Percentiles rank a stretch among this genome's conserved stretches.
Evolutionary conservation across 2,888 invertebrate genomes (phyloP).

Genomic region (Margaritifera margaritifera): DNA sequence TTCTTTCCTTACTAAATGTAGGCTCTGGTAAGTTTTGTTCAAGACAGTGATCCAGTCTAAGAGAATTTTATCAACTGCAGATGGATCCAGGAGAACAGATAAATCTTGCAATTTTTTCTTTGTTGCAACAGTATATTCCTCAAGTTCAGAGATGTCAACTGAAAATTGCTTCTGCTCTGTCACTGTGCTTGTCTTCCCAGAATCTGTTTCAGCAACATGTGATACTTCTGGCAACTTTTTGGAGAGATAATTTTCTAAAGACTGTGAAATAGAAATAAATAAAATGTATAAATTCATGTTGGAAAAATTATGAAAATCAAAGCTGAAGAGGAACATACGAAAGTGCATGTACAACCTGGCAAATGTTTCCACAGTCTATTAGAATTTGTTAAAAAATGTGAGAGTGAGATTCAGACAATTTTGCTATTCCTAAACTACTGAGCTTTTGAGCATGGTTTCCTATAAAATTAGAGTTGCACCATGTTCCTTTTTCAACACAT

Average conservation of each 20-base stretch:
- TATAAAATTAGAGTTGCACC: no score
- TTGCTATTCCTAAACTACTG: no score
- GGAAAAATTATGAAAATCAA: no score
- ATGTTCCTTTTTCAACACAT: no score
- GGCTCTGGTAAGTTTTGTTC: slow-evolving; percentile 36
- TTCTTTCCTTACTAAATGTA: slow-evolving; percentile 32
- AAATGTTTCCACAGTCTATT: no score
- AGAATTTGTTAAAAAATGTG: no score
- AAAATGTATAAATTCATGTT: no score
- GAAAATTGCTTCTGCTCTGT: background rate
- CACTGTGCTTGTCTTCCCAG: background rate
- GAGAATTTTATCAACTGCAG: slow-evolving; percentile 28
- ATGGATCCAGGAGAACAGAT: slow-evolving; percentile 32
- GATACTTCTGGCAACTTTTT: background rate
- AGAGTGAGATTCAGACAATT: no score
- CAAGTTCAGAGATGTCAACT: slow-evolving; percentile 35
- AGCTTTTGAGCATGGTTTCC: no score
- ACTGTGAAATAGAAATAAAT: no score
- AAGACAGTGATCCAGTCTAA: slow-evolving; percentile 49
- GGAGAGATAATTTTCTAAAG: background rate
- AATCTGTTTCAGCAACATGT: background rate
- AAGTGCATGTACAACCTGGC: no score
- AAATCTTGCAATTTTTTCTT: slow-evolving; percentile 35
- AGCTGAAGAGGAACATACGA: no score
- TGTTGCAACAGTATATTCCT: slow-evolving; percentile 31